phyloP scores from a whole-genome alignment of 2,797 vertebrate species.

The Micrastur ruficollis region DNA sequence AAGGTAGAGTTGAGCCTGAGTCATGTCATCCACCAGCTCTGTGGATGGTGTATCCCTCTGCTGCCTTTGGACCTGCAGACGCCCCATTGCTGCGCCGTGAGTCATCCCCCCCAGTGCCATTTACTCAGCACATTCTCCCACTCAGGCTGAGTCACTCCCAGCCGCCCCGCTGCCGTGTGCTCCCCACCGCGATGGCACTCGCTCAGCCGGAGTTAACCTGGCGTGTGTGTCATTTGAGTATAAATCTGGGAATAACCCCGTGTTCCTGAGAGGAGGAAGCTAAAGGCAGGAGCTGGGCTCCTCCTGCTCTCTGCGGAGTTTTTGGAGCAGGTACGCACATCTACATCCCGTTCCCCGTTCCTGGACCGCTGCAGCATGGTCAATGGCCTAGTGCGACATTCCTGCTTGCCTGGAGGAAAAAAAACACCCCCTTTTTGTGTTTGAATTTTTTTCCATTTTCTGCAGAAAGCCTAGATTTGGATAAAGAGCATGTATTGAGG shows the following conservation, averaged over 20 bases:
- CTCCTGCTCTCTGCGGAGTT: background rate
- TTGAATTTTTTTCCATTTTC: background rate
- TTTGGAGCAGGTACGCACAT: background rate
- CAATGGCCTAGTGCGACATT: background rate
- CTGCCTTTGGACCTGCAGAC: background rate
- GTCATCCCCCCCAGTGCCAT: background rate
- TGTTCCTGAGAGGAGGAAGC: background rate
- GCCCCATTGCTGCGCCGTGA: background rate
- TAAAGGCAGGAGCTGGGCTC: background rate
- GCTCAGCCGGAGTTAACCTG: background rate
- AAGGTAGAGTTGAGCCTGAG: background rate
- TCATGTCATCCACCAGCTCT: background rate
- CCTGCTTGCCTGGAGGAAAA: background rate
- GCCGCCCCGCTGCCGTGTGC: accelerated
- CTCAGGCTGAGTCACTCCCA: slow-evolving; percentile 24
- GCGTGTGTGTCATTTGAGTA: background rate
- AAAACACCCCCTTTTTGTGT: background rate
- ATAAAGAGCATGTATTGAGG: background rate
- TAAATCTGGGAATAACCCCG: background rate
- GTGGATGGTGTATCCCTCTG: background rate
- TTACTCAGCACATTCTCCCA: slow-evolving; percentile 25
- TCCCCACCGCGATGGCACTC: background rate
- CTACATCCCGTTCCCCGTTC: accelerated
- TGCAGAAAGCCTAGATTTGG: background rate
- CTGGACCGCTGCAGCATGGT: background rate